Evolutionary conservation across 2,113 vertebrate species (phyloP), one percentile per base, ranked within the genome.

Genomic region (Ammodytes marinus): DNA sequence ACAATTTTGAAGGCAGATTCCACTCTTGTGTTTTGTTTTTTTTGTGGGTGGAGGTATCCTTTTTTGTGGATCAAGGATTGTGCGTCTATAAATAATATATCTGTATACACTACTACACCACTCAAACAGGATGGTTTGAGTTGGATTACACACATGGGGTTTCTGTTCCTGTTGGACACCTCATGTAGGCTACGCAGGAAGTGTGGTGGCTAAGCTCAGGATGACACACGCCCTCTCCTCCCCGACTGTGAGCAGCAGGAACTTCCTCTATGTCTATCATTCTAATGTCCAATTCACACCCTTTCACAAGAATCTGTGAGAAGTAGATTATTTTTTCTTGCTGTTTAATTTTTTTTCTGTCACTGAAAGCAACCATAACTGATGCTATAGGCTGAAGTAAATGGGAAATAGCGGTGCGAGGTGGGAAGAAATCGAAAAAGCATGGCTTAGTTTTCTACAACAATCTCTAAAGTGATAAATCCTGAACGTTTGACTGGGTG

Each of bases 141-240:
- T 39, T 58, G 3, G 37, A 50, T 5, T 46, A 2, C 0, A 15
- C 40, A 1, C 1, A 5, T 35, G 19, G 58, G 19, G 58, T 87
- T 86, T 88, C 59, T 49, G 70, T 90, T 88, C 84, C 74, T 73
- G 57, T 74, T 64, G 19, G 17, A 13, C 45, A 15, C 69, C 79
- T 72, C 47, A 71, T 76, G 42, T 15, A 2, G 6, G 12, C 8
- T 27, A 27, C 2, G 65, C 86, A 92, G 88, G 90, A 90, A 91
- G 85, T 78, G 54, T 13, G 65, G 77, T 76, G 65, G 47, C 57
- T 77, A 8, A 58, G 49, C 80, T 75, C 71, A 86, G 77, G 69
- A 85, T 85, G 58, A 77, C 77, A 70, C 84, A 53, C 27, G 27
- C 82, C 86, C 80, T 74, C n/a, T 4, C 4, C 42, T 82, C 43